phyloP scores from a whole-genome alignment of 1,140 invertebrate species.

The Drosophila parabipectinata region DNA sequence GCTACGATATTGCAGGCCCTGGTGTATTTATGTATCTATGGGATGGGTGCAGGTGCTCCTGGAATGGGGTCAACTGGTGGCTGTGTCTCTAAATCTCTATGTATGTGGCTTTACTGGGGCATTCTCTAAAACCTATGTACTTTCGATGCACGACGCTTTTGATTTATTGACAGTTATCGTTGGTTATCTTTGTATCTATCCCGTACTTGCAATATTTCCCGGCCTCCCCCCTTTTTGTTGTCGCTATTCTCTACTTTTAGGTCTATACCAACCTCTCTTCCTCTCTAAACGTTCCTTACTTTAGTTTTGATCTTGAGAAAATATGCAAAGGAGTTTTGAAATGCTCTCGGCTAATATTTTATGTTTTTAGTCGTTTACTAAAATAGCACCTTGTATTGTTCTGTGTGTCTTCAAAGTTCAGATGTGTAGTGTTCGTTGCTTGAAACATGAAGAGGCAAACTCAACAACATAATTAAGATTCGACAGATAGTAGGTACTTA shows the following conservation, averaged over 20 bases:
- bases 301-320: slow-evolving; percentile 74
- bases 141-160: slow-evolving; percentile 79
- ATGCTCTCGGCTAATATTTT: slow-evolving; percentile 48
- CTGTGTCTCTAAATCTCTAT: slow-evolving; percentile 28
- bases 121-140: slow-evolving; percentile 52
- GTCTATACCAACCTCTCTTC: slow-evolving; percentile 14
- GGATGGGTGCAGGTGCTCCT: slow-evolving; percentile 22
- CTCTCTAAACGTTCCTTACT: slow-evolving; percentile 39
- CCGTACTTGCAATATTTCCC: slow-evolving; percentile 55
- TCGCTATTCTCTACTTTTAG: slow-evolving; percentile 16
- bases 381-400: slow-evolving; percentile 80
- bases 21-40: slow-evolving; percentile 28
- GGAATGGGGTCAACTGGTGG: slow-evolving; percentile 6
- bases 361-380: slow-evolving; percentile 53
- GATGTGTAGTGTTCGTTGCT: slow-evolving; percentile 66
- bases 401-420: slow-evolving; percentile 60
- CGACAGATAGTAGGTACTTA: slow-evolving; percentile 37
- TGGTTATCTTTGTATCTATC: slow-evolving; percentile 63
- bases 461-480: slow-evolving; percentile 11
- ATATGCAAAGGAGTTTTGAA: slow-evolving; percentile 62
- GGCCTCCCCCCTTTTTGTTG: slow-evolving; percentile 10
- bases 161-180: slow-evolving; percentile 80
- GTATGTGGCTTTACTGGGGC: slow-evolving; percentile 38
- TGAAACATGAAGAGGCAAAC: slow-evolving; percentile 44
- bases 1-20: slow-evolving; percentile 54